A percentile compares a stretch with the other conserved stretches of the same genome.
phyloP scores from a whole-genome alignment of 2,113 vertebrate species.

The Origma solitaria region DNA sequence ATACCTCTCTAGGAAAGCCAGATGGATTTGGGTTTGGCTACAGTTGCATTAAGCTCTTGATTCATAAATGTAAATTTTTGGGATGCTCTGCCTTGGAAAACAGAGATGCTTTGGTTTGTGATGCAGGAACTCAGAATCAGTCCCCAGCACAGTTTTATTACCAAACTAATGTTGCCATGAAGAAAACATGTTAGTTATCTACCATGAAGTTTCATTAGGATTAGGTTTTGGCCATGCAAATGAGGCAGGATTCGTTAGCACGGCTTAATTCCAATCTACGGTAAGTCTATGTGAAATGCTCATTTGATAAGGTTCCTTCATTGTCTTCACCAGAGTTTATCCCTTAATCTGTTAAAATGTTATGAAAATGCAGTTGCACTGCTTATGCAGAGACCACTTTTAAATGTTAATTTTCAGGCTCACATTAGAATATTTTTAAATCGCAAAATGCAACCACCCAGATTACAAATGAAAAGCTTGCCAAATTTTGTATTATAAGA shows the following conservation, averaged over 20 bases:
- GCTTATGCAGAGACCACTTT: conserved; percentile 66
- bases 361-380: conserved; percentile 69
- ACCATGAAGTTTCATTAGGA: conserved; percentile 65
- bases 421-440: conserved; percentile 45
- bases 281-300: conserved; percentile 76
- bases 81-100: neutral
- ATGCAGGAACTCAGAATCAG: neutral
- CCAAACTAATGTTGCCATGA: neutral
- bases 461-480: conserved; percentile 26
- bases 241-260: conserved; percentile 71
- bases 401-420: conserved; percentile 67
- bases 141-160: neutral
- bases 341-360: conserved; percentile 71
- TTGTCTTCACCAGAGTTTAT: conserved; percentile 70
- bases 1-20: conserved; percentile 39
- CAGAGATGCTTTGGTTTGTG: neutral
- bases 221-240: conserved; percentile 67
- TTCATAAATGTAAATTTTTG: neutral
- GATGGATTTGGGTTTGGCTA: neutral
- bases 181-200: conserved; percentile 50
- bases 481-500: conserved; percentile 34
- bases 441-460: conserved; percentile 32
- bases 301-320: conserved; percentile 75
- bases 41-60: neutral
- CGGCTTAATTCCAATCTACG: conserved; percentile 61